phyloP scores from a whole-genome alignment of 2,888 invertebrate species.

The Epirrhoe tristata region DNA sequence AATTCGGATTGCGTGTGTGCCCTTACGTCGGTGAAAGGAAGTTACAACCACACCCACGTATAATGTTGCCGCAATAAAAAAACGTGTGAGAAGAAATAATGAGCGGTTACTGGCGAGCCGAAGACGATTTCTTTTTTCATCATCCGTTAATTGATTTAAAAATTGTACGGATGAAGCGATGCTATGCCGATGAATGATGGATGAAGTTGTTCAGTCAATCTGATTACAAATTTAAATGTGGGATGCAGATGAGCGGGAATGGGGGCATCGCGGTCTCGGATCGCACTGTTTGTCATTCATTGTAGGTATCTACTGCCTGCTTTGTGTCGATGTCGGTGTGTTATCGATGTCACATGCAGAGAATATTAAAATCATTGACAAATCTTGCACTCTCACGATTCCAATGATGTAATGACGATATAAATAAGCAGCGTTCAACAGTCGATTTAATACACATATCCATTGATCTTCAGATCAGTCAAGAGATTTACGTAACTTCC shows the following conservation, averaged over 20 bases:
- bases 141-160: slow-evolving; percentile 80
- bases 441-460: too few relatives aligned
- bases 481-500: too few relatives aligned
- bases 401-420: too few relatives aligned
- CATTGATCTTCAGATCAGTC: too few relatives aligned
- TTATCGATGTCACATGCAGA: neutral
- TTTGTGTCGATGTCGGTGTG: neutral
- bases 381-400: neutral
- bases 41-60: slow-evolving; percentile 86
- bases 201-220: slow-evolving; percentile 71
- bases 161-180: slow-evolving; percentile 56
- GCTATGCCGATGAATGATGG: slow-evolving; percentile 71
- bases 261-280: slow-evolving; percentile 65
- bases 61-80: slow-evolving; percentile 84
- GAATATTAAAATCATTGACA: neutral
- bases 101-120: slow-evolving; percentile 82
- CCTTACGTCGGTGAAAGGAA: slow-evolving; percentile 86
- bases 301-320: neutral
- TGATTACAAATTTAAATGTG: slow-evolving; percentile 79
- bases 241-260: slow-evolving; percentile 74
- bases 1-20: slow-evolving; percentile 80
- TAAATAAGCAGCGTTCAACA: too few relatives aligned
- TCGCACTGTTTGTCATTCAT: slow-evolving; percentile 43
- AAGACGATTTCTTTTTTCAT: slow-evolving; percentile 73
- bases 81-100: slow-evolving; percentile 85